Conservation (phyloP, 2,797 vertebrate genomes). For the Cichlasoma orientale region DNA sequence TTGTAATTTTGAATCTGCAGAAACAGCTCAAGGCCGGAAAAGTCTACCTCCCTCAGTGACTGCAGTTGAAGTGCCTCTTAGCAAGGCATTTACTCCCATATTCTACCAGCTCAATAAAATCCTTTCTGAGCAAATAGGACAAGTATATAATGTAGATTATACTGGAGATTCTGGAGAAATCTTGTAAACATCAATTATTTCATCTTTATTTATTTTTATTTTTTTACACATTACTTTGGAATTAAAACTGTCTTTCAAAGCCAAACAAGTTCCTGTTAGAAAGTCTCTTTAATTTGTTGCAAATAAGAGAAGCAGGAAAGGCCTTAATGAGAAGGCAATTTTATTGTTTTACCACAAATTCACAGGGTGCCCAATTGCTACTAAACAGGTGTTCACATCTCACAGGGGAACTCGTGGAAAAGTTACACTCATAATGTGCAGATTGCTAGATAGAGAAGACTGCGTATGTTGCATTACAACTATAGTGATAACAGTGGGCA, state of each 20-base stretch:
- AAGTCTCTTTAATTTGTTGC: background rate
- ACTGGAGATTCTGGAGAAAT: background rate
- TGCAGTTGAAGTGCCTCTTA: background rate
- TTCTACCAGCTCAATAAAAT: background rate
- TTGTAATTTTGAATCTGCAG: constrained; percentile 20
- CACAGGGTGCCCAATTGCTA: constrained; percentile 1
- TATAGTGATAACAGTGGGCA: background rate
- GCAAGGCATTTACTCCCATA: background rate
- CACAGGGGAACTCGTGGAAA: background rate
- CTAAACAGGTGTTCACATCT: constrained; percentile 19
- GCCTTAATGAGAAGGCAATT: background rate
- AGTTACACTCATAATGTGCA: background rate
- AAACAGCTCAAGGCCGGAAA: constrained; percentile 4
- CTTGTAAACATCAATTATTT: background rate
- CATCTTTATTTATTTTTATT: no score
- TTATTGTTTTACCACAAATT: constrained; percentile 25
- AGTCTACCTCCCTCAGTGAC: background rate
- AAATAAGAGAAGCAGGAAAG: constrained; percentile 5
- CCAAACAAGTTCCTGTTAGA: background rate
- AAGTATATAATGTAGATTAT: background rate
- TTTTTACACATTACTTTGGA: background rate
- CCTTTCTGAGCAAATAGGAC: background rate
- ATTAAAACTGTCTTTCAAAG: background rate
- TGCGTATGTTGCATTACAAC: background rate
- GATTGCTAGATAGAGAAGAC: background rate